A percentile compares a stretch with the other conserved stretches of the same genome.
phyloP scores from a whole-genome alignment of 2,888 invertebrate species.

The Rotaria sp. region DNA sequence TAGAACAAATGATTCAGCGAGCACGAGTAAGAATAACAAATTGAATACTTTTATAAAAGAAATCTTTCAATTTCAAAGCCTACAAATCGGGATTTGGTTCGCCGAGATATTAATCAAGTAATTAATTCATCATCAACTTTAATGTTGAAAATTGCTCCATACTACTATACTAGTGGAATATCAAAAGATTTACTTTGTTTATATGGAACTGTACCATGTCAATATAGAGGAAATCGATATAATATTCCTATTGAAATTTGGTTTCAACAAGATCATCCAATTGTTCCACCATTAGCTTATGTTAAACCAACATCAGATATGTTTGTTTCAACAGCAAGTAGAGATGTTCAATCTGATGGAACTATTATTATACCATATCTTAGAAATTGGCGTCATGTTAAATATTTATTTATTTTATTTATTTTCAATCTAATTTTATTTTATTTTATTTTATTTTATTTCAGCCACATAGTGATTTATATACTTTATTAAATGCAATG shows the following conservation, averaged over 20 bases:
- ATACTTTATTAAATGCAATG: constrained; percentile 81
- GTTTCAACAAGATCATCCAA: constrained; percentile 92
- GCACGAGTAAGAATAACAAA: not conserved
- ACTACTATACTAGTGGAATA: not conserved
- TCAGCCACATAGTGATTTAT: constrained; percentile 72
- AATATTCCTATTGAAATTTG: constrained; percentile 93
- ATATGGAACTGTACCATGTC: not conserved
- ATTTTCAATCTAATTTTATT: not conserved
- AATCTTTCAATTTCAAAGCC: not conserved
- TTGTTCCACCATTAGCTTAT: constrained; percentile 78
- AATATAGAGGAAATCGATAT: constrained; percentile 61
- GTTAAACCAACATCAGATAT: constrained; percentile 89
- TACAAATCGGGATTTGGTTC: not conserved
- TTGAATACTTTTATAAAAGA: not conserved
- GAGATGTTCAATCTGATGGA: not conserved
- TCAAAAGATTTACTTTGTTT: not conserved
- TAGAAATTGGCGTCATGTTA: constrained; percentile 72
- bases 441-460: constrained; percentile 43
- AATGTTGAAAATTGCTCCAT: not conserved
- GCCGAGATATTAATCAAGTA: not conserved
- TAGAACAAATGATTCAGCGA: not conserved
- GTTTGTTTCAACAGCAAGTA: constrained; percentile 60
- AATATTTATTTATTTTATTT: constrained; percentile 24
- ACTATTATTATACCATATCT: constrained; percentile 83
- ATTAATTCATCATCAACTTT: not conserved